Base-by-base conservation (phyloP, 2,888 invertebrate species). In the Netelia virgata region DNA sequence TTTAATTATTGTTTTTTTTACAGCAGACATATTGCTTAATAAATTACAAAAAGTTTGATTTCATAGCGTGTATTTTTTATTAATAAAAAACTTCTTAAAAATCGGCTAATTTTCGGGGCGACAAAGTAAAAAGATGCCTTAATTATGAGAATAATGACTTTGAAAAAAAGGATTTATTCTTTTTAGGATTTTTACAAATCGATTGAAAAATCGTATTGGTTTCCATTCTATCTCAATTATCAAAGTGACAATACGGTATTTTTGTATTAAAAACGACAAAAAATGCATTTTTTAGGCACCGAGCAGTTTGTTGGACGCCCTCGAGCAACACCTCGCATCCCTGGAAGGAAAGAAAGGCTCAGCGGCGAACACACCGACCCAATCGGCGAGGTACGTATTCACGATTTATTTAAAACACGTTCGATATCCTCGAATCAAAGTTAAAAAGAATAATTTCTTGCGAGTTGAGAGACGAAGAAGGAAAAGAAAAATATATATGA, bases 271-370 rank as follows among this genome's bases (percentile, higher is more conserved):
- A 18, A 16, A 66, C 0, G 43, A 18, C 8, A 28, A n/a, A 8
- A 28, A n/a, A 8, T 20, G 53, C 47, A 69, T 80, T 77, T 88
- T 81, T 14, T 76, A 93, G 95, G 99, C 99, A 0, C 99, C 99
- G 1, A 98, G 98, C 93, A 99, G 99, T 93, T 95, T 99, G 75
- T 94, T 99, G 82, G 99, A 99, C 94, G 99, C 99, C 0, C 94
- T 99, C 88, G 99, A 99, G 92, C 98, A 98, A 85, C 99, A 99
- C 94, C 95, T 99, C 85, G 97, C 97, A 59, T 96, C 97, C 0
- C 94, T 99, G 84, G 99, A 99, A 93, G 99, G 99, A 73, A 97
- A 97, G 94, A 98, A 98, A 94, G 96, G 97, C 1, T 97, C 97
- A 1, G 96, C 97, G 0, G 97, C 97, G 63, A 97, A 97, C 91